A percentile compares a stretch with the other conserved stretches of the same genome.
phyloP scores from a whole-genome alignment of 2,797 vertebrate genomes.

The Myripristis murdjan region DNA sequence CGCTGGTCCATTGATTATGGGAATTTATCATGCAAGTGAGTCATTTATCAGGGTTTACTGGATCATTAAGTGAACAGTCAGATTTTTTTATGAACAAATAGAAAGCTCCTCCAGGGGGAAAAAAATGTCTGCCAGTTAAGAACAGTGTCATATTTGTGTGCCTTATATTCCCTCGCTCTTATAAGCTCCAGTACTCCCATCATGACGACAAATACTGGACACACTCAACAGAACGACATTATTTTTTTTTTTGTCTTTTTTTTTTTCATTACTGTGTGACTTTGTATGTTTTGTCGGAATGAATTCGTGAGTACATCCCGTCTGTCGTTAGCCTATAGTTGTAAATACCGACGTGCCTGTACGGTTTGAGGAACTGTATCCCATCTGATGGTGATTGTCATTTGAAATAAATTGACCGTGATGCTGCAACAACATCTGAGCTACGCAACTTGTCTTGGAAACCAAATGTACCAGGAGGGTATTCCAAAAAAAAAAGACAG shows the following conservation, averaged over 20 bases:
- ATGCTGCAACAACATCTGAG: conserved; percentile 28
- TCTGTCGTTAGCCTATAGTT: conserved; percentile 3
- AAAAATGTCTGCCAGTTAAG: background rate
- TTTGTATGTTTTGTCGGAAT: conserved; percentile 29
- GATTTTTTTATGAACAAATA: background rate
- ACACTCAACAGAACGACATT: background rate
- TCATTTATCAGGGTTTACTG: background rate
- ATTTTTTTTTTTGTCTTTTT: too few species aligned
- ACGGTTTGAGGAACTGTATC: conserved; percentile 20
- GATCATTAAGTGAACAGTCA: conserved; percentile 7
- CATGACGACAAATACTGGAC: conserved; percentile 2
- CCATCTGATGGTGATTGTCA: conserved; percentile 15
- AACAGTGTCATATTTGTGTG: conserved; percentile 9
- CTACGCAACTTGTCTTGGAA: too few species aligned
- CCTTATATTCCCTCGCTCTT: conserved; percentile 15
- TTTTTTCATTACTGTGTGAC: conserved; percentile 15
- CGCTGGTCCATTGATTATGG: too few species aligned
- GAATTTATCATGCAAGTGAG: too few species aligned
- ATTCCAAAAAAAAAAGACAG: too few species aligned
- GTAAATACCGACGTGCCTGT: conserved; percentile 28
- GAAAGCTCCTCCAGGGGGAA: background rate
- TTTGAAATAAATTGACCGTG: conserved; percentile 50
- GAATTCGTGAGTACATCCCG: conserved; percentile 1
- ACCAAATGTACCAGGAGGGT: too few species aligned
- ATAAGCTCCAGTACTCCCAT: background rate